Evolutionary conservation across 37 sponge, comb jelly and placozoan species (phyloP).

Genomic region (Crambe crambe): DNA sequence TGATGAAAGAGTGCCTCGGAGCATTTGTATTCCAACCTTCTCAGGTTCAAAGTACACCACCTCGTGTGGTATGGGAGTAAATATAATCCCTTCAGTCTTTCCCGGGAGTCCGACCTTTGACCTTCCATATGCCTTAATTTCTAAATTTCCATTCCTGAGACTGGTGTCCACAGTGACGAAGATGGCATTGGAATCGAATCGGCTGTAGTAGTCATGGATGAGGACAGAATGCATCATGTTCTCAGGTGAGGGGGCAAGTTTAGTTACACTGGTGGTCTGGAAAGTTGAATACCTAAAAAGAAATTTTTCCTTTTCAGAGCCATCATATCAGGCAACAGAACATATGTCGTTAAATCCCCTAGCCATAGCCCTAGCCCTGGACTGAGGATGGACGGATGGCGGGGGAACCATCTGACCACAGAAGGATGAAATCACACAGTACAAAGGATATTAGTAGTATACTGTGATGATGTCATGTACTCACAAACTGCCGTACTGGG

Average conservation of each 20-base stretch:
- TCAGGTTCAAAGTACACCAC: constrained; percentile 79
- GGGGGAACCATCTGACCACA: too few relatives aligned
- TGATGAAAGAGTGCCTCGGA: not conserved
- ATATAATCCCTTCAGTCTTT: constrained; percentile 74
- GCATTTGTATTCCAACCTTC: constrained; percentile 66
- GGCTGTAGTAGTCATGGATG: constrained; percentile 85
- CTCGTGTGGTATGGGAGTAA: constrained; percentile 63
- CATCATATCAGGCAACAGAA: not conserved
- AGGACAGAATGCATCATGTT: constrained; percentile 78
- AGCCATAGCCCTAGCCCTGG: too few relatives aligned
- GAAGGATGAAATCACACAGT: too few relatives aligned
- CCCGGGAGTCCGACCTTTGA: constrained; percentile 81
- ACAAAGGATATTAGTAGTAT: too few relatives aligned
- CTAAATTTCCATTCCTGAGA: constrained; percentile 56
- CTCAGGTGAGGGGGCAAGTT: constrained; percentile 65
- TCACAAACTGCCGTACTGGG: too few relatives aligned
- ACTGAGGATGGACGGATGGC: too few relatives aligned
- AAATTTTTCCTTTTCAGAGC: too few relatives aligned
- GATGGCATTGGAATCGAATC: constrained; percentile 58
- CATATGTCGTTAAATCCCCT: too few relatives aligned
- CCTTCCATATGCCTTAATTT: constrained; percentile 74
- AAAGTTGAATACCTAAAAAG: constrained; percentile 36
- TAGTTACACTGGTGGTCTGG: not conserved
- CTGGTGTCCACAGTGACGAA: constrained; percentile 82
- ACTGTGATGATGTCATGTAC: too few relatives aligned